Evolutionary conservation across 2,113 vertebrate genomes (phyloP).

Genomic region (Helogale parvula): DNA sequence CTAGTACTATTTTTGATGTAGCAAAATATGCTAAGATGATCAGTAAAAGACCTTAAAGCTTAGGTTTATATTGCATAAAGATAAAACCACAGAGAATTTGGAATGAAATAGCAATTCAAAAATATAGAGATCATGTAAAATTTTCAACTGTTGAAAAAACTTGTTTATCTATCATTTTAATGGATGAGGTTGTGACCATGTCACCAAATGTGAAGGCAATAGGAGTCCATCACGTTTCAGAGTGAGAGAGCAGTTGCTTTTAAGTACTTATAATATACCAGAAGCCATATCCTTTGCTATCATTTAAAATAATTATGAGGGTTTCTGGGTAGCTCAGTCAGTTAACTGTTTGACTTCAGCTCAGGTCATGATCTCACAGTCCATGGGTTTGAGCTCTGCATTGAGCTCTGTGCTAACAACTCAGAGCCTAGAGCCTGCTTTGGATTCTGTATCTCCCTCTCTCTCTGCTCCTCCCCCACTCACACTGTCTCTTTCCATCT

Average conservation of each 20-base stretch:
- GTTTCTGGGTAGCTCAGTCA: too few relatives aligned
- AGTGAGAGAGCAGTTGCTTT: background rate
- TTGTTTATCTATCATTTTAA: conserved; percentile 38
- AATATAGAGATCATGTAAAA: background rate
- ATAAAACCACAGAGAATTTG: background rate
- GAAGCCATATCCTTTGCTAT: background rate
- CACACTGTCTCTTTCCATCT: too few relatives aligned
- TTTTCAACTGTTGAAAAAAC: background rate
- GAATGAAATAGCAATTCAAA: background rate
- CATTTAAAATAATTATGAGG: conserved; percentile 36
- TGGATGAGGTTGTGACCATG: background rate
- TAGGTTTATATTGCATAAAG: background rate
- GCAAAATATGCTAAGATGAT: background rate
- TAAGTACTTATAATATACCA: conserved; percentile 41
- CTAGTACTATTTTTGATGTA: background rate
- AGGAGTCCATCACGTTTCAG: background rate
- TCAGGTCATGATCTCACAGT: too few relatives aligned
- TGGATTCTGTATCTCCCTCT: too few relatives aligned
- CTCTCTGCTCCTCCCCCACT: too few relatives aligned
- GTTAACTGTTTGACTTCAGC: too few relatives aligned
- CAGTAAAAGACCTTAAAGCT: background rate
- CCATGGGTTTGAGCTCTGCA: too few relatives aligned
- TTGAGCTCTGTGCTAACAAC: too few relatives aligned
- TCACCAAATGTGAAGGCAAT: conserved; percentile 28
- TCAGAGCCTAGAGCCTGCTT: too few relatives aligned